Evolutionary conservation across 2,113 vertebrate species (phyloP).

Genomic region (Corythornis cristatus): DNA sequence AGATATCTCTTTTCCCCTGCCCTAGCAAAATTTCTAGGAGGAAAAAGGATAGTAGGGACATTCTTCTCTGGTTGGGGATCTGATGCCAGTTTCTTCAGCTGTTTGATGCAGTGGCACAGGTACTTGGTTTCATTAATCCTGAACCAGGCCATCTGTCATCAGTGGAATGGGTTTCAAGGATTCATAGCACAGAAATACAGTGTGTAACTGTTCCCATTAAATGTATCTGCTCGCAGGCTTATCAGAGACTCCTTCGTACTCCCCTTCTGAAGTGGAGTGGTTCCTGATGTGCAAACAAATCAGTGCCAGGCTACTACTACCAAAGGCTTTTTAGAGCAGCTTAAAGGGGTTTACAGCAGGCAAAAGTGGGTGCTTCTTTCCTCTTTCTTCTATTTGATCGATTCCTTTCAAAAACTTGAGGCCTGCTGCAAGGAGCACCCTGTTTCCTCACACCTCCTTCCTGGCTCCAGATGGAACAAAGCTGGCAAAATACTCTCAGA

Average conservation of each 20-base stretch:
- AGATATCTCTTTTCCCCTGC: accelerated
- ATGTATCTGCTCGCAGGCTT: not conserved
- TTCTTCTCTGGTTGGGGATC: not conserved
- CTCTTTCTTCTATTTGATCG: not conserved
- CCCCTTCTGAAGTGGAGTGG: not conserved
- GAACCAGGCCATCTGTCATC: constrained; percentile 31
- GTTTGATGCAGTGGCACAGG: constrained; percentile 28
- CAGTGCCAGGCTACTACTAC: not conserved
- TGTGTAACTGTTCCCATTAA: not conserved
- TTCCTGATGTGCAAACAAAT: not conserved
- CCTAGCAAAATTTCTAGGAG: not conserved
- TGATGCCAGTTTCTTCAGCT: not conserved
- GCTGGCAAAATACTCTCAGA: not conserved
- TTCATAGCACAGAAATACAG: not conserved
- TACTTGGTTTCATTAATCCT: constrained; percentile 30
- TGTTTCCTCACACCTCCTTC: not conserved
- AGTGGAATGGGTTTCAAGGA: constrained; percentile 31
- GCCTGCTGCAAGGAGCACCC: constrained; percentile 6
- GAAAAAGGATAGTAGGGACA: not conserved
- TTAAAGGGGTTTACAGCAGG: not conserved
- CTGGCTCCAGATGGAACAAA: constrained; percentile 1
- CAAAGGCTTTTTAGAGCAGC: not conserved
- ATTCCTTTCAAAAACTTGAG: not conserved
- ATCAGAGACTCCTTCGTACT: not conserved
- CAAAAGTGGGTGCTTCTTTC: not conserved